Conservation (phyloP, 2,113 vertebrate species). For the Tauraco erythrolophus region DNA sequence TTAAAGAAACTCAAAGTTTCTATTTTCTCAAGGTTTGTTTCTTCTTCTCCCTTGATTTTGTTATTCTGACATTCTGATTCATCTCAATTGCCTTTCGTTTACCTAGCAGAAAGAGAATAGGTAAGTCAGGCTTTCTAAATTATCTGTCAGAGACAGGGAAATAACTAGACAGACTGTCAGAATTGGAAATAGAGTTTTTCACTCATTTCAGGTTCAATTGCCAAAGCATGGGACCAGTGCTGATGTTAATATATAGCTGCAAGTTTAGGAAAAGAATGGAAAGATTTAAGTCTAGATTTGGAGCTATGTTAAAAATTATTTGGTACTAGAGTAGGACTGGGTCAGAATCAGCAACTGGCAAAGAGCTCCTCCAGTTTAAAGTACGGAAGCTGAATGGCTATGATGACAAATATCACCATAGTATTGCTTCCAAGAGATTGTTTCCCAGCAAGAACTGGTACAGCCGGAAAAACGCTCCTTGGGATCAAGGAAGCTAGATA, state of each 20-base stretch:
- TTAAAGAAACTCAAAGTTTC: neutral
- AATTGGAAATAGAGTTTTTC: neutral
- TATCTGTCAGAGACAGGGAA: neutral
- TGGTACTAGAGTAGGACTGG: neutral
- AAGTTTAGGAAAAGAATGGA: neutral
- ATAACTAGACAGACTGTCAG: neutral
- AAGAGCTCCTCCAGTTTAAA: neutral
- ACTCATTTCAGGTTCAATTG: neutral
- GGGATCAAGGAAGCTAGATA: neutral
- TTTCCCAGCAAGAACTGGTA: neutral
- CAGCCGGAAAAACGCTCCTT: neutral
- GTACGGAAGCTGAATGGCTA: neutral
- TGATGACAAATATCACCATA: neutral
- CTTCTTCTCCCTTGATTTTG: neutral
- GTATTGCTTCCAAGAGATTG: neutral
- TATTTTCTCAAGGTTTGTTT: neutral
- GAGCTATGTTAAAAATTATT: neutral
- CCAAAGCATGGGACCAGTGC: neutral
- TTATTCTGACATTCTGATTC: neutral
- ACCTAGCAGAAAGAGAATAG: neutral
- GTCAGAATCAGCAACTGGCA: neutral
- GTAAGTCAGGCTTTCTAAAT: neutral
- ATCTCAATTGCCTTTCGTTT: neutral
- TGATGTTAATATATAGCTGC: neutral
- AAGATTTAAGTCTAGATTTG: neutral